A percentile compares a stretch with the other conserved stretches of the same genome.
Conservation (phyloP, 2,888 invertebrate genomes). For the Tineola bisselliella region DNA sequence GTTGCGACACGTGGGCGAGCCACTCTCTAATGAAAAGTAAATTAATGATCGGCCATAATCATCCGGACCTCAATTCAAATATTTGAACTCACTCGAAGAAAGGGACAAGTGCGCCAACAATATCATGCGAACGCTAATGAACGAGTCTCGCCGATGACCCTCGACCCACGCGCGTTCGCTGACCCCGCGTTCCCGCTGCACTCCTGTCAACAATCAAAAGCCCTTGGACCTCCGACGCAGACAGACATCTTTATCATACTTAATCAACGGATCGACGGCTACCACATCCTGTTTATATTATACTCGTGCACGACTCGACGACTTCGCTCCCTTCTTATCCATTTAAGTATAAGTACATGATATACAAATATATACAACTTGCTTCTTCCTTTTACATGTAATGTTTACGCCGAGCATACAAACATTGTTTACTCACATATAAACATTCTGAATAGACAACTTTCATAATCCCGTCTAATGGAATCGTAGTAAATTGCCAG, state of each 20-base stretch:
- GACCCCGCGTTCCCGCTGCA: conserved; percentile 33
- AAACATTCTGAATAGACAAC: not conserved
- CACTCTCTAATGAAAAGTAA: conserved; percentile 11
- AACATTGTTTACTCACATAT: not conserved
- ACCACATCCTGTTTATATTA: conserved; percentile 33
- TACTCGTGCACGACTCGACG: not conserved
- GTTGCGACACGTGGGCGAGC: conserved; percentile 3
- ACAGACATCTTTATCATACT: conserved; percentile 43
- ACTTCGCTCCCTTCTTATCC: not conserved
- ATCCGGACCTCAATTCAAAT: not conserved
- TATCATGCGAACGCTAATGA: conserved; percentile 36
- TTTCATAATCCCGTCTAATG: not conserved
- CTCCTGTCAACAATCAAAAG: conserved; percentile 16
- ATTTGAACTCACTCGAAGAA: not conserved
- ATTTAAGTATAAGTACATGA: not conserved
- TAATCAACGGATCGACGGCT: conserved; percentile 29
- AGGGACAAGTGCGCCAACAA: not conserved
- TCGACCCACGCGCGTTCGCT: conserved; percentile 63
- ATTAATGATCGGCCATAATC: not conserved
- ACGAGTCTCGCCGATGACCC: conserved; percentile 56
- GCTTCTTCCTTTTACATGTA: too few species aligned
- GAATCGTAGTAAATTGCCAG: conserved; percentile 7
- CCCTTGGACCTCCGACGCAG: conserved; percentile 30
- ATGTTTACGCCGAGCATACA: not conserved
- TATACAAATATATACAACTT: not conserved